Percentiles rank a stretch among this genome's conserved stretches.
phyloP scores from a whole-genome alignment of 2,888 invertebrate genomes.

The Acheta domesticus region DNA sequence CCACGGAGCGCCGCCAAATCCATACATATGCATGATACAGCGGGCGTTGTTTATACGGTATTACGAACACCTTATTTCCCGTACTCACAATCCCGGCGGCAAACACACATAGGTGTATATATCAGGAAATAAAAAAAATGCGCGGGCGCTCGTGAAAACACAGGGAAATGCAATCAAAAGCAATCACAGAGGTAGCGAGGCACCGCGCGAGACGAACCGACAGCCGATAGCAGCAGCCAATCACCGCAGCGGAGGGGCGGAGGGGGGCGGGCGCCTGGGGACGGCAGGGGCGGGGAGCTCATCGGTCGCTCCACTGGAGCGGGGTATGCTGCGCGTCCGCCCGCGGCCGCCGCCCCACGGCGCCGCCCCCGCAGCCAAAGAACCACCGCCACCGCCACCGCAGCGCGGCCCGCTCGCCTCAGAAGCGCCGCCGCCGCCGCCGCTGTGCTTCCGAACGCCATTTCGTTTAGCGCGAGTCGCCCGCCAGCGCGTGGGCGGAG shows the following conservation, averaged over 20 bases:
- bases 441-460: too few species aligned
- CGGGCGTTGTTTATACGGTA: not conserved
- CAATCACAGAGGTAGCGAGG: slow-evolving; percentile 10
- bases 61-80: slow-evolving; percentile 18
- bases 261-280: not conserved
- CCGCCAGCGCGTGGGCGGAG: too few species aligned
- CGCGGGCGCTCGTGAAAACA: not conserved
- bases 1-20: not conserved
- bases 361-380: too few species aligned
- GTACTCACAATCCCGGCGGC: not conserved
- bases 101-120: slow-evolving; percentile 18
- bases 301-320: slow-evolving; percentile 18
- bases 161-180: slow-evolving; percentile 18
- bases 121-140: not conserved
- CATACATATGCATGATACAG: slow-evolving; percentile 6
- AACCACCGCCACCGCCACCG: too few species aligned
- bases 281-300: slow-evolving; percentile 1
- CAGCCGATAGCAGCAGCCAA: slow-evolving; percentile 18
- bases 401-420: too few species aligned
- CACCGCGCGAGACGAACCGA: slow-evolving; percentile 6
- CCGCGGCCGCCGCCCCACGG: not conserved
- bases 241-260: not conserved
- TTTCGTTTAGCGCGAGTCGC: too few species aligned
- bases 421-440: too few species aligned
- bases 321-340: not conserved